These are phyloP conservation scores for Ashinkailepas kermadecensis DNA, from an alignment of 2,888 invertebrate genomes.

Conservation along the genomic window DNA sequence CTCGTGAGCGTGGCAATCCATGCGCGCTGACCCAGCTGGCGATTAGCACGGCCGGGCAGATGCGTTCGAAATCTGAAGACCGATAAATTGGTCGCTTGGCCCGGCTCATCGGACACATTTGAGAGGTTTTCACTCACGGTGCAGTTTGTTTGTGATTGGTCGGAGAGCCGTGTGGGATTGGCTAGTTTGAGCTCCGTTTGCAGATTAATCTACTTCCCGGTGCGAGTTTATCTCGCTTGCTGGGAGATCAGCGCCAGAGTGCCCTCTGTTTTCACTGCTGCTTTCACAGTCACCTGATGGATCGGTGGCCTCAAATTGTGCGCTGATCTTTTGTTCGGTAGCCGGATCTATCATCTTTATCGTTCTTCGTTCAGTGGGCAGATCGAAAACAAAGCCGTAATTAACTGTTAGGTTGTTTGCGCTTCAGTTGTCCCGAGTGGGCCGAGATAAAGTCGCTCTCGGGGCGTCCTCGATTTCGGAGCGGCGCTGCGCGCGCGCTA, in stretches of 20 bases:
- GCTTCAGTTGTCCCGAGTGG: background rate
- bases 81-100: no score
- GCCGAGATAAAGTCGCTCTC: no score
- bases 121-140: no score
- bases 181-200: no score
- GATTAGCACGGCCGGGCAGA: background rate
- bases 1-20: background rate
- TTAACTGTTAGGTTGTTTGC: background rate
- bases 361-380: background rate
- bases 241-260: background rate
- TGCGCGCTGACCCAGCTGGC: background rate
- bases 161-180: no score
- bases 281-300: background rate
- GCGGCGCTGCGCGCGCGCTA: no score
- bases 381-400: background rate
- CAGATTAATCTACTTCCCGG: no score
- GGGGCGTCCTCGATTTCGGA: no score
- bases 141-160: no score
- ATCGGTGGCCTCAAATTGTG: background rate
- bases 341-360: background rate
- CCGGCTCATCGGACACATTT: no score
- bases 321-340: background rate
- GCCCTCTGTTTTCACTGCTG: background rate
- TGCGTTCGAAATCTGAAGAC: background rate
- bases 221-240: background rate